Base-by-base conservation (phyloP, 2,113 vertebrate species). In the Noctilio leporinus region DNA sequence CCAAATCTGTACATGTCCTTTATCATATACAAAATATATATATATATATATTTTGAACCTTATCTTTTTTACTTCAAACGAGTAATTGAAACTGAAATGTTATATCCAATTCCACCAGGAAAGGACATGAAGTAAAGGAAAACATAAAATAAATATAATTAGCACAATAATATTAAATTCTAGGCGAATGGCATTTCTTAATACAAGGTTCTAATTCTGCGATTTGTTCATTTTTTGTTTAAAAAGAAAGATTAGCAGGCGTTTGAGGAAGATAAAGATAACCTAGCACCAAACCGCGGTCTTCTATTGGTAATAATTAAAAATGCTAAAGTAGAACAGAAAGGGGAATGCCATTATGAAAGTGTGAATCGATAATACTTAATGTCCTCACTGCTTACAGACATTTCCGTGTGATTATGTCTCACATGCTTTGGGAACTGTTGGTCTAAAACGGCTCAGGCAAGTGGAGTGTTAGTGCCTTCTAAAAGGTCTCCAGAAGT, bases 41-140 rank as follows among this genome's bases (percentile, higher is more conserved):
- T n/a, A n/a, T n/a, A n/a, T n/a, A n/a, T 22, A 16, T 59, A 55
- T 64, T 59, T 67, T 70, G 62, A 70, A 82, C 33, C 17, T 89
- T 59, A 57, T 53, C 3, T 78, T 78, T 51, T 94, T 84, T 70
- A 76, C 77, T 96, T 88, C 40, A 91, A 81, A 87, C 85, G 24
- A 77, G 43, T 75, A 35, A 65, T 49, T 77, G 33, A 65, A 95
- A 85, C 67, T 73, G 20, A 82, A 89, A 82, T 5, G 75, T 64
- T 81, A 67, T 85, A 67, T 82, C 10, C 51, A 77, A 17, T 55
- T 15, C 22, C 80, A 84, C n/a, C 49, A 65, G 38, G 16, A 64
- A 89, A 91, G 85, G 26, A 55, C 40, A 95, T 67, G 7, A 94
- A 85, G 28, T 51, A 55, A 92, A 62, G 10, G 12, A 83, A 88